Conservation (phyloP, 2,888 invertebrate species). For the Cerceris ruficornis region DNA sequence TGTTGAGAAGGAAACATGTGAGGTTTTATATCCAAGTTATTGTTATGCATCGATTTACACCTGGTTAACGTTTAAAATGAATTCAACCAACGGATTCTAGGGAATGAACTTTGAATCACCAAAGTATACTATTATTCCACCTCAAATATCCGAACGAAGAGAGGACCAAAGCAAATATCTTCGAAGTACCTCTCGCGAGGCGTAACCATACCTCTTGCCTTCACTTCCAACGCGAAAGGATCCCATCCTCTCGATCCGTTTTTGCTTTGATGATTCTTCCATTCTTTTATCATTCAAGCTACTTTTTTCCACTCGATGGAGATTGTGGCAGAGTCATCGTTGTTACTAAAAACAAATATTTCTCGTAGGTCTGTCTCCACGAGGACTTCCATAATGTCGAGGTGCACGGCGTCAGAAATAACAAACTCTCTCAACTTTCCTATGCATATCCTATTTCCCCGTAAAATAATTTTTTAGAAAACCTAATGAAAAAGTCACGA, state of each 20-base stretch:
- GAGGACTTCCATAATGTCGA: no score
- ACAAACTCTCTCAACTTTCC: no score
- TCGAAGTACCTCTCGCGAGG: slow-evolving; percentile 12
- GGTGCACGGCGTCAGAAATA: no score
- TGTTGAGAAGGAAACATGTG: no score
- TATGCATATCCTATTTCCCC: no score
- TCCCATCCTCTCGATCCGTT: slow-evolving; percentile 14
- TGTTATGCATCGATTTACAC: no score
- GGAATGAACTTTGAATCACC: background rate
- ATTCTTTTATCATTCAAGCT: background rate
- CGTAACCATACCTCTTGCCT: slow-evolving; percentile 17
- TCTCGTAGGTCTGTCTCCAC: no score
- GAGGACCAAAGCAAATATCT: slow-evolving; percentile 27
- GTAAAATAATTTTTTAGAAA: no score
- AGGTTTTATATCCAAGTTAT: no score
- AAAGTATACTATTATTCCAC: slow-evolving; percentile 24
- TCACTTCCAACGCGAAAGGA: slow-evolving; percentile 17
- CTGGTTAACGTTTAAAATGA: no score
- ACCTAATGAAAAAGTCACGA: no score
- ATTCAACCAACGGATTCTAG: background rate
- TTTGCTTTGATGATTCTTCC: slow-evolving; percentile 34
- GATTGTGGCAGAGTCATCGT: slow-evolving; percentile 39
- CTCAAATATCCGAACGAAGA: slow-evolving; percentile 15
- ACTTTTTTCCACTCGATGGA: slow-evolving; percentile 6
- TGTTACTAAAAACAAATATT: slow-evolving; percentile 41